Evolutionary conservation across 1,140 invertebrate species (phyloP), one percentile per base, ranked within the genome.

Genomic region (Bombus polaris): DNA sequence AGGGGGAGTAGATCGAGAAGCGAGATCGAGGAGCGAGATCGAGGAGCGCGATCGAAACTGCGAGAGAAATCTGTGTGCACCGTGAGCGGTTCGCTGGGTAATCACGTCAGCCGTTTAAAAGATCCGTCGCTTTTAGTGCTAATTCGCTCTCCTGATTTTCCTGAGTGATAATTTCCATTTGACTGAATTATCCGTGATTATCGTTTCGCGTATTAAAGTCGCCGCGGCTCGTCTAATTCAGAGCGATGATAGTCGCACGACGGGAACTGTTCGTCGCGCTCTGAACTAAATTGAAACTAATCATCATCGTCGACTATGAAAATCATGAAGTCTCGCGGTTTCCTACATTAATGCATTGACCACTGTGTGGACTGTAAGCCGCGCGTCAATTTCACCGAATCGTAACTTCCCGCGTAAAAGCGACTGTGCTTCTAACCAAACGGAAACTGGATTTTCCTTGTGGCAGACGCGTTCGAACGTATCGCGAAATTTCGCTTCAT

Each of bases 401-500:
- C 25, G 47, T 28, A 57, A 71, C 42, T 72, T 72, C 47, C 68
- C 22, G 32, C 39, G 42, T 8, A 66, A 79, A 59, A n/a, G 4
- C 12, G 18, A 53, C 47, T 6, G 39, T 72, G 57, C 47, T 22
- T 53, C 18, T 8, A 22, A 8, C 5, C 47, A 6, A 53, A 53
- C 6, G 18, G 18, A 8, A 53, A 53, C 47, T 53, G 18, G 47
- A 53, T 53, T 53, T 53, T 53, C 47, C 47, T 53, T 2, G 47
- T 18, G 18, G 18, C 18, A 6, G 47, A 22, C 47, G 47, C 47
- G 47, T 68, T 71, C 4, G 35, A 59, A n/a, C 44, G 78, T 37
- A 68, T 81, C 42, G 71, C 37, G 47, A 74, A 76, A 80, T 59
- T 37, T 70, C 66, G 42, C 47, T 42, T 65, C 70, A 42, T 89